A percentile compares a stretch with the other conserved stretches of the same genome.
These are phyloP conservation scores for Eilema caniola DNA, from an alignment of 2,888 invertebrate species.

Conservation along the genomic window DNA sequence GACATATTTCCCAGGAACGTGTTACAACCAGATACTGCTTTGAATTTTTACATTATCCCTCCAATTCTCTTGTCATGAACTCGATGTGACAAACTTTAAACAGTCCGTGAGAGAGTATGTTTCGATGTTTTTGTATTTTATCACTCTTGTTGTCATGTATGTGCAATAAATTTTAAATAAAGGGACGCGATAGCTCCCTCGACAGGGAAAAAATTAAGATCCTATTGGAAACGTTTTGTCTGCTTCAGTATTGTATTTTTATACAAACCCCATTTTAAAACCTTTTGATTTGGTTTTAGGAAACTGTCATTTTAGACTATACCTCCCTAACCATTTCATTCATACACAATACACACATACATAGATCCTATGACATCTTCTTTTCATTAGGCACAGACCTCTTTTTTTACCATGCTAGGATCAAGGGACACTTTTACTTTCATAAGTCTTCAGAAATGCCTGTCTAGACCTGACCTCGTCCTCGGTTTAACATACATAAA, in stretches of 20 bases:
- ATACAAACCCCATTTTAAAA: not conserved
- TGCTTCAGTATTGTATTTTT: constrained; percentile 4
- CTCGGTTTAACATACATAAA: too few species aligned
- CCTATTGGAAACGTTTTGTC: constrained; percentile 21
- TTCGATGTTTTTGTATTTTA: constrained; percentile 48
- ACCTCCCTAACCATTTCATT: not conserved
- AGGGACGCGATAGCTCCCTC: constrained; percentile 13
- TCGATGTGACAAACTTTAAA: constrained; percentile 49
- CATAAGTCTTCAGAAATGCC: too few species aligned
- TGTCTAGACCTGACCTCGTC: too few species aligned
- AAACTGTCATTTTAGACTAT: not conserved
- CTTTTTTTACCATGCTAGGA: too few species aligned
- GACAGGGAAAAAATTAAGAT: constrained; percentile 26
- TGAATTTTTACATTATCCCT: constrained; percentile 40
- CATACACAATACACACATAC: not conserved
- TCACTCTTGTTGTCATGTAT: constrained; percentile 32
- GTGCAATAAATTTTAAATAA: constrained; percentile 22
- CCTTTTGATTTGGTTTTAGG: not conserved
- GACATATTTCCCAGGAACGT: constrained; percentile 41
- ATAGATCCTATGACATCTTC: not conserved
- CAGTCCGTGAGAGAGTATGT: constrained; percentile 50
- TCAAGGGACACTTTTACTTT: too few species aligned
- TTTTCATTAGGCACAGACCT: too few species aligned
- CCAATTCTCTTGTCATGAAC: constrained; percentile 25
- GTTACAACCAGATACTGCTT: constrained; percentile 47